These are phyloP conservation scores for Samia ricini DNA, from an alignment of 1,140 invertebrate species.

Conservation along the genomic window DNA sequence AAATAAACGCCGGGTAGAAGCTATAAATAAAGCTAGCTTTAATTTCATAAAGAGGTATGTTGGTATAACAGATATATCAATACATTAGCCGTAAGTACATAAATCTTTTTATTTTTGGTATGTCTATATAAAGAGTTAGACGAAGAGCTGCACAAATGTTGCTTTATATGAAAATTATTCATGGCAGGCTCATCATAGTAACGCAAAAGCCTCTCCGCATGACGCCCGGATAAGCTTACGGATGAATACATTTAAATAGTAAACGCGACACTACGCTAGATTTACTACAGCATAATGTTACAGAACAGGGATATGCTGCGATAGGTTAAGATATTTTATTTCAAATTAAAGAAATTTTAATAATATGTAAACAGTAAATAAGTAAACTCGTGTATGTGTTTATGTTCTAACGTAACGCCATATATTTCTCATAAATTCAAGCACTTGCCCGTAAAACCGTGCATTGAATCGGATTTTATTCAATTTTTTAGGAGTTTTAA, in stretches of 20 bases:
- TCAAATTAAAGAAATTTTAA: too few relatives aligned
- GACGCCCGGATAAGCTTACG: slow-evolving; percentile 64
- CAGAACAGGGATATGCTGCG: slow-evolving; percentile 13
- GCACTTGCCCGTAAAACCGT: too few relatives aligned
- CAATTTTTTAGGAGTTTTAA: too few relatives aligned
- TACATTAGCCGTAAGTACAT: not conserved
- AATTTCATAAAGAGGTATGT: too few relatives aligned
- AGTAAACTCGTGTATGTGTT: too few relatives aligned
- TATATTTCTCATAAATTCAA: too few relatives aligned
- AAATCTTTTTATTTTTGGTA: not conserved
- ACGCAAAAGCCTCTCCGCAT: slow-evolving; percentile 61
- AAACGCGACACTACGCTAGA: slow-evolving; percentile 63
- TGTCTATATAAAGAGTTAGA: not conserved
- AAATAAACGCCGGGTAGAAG: too few relatives aligned
- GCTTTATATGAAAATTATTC: slow-evolving; percentile 60
- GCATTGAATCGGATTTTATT: too few relatives aligned
- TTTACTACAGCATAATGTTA: slow-evolving; percentile 69
- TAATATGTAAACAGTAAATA: too few relatives aligned
- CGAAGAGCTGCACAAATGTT: slow-evolving; percentile 5
- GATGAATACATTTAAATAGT: slow-evolving; percentile 76
- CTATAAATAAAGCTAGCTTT: too few relatives aligned
- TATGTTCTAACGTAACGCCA: too few relatives aligned
- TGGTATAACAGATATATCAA: too few relatives aligned
- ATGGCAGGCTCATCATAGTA: slow-evolving; percentile 36
- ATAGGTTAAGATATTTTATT: not conserved